Conservation (phyloP, 2,113 vertebrate species). For the Kobus ellipsiprymnus region DNA sequence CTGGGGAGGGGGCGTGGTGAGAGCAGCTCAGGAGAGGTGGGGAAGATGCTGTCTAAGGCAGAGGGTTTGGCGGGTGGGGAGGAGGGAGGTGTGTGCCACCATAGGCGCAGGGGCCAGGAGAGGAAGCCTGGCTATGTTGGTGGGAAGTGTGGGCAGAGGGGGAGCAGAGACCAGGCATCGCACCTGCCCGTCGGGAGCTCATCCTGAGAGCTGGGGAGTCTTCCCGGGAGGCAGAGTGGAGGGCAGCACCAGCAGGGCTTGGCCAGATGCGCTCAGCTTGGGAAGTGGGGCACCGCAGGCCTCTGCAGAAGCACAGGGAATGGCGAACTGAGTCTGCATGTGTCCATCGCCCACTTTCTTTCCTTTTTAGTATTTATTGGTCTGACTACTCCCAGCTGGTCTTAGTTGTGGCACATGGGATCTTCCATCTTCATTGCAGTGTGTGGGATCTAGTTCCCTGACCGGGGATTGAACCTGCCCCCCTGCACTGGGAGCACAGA, state of each 20-base stretch:
- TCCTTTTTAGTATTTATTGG: background rate
- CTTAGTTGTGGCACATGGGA: background rate
- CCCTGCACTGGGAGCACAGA: background rate
- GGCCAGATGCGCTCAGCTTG: rapidly evolving
- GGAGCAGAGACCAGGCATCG: rapidly evolving
- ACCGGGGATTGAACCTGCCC: background rate
- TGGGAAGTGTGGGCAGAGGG: background rate
- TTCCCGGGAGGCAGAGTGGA: rapidly evolving
- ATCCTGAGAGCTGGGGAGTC: background rate
- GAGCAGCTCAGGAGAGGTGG: rapidly evolving
- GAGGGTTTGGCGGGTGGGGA: background rate
- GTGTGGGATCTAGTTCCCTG: background rate
- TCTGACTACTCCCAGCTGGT: background rate
- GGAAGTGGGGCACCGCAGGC: background rate
- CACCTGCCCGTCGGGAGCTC: background rate
- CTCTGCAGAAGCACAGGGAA: rapidly evolving
- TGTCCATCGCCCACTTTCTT: background rate
- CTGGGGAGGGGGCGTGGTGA: rapidly evolving
- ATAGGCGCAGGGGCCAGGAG: rapidly evolving
- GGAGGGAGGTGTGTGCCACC: background rate
- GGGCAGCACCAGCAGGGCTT: background rate
- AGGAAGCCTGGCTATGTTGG: background rate
- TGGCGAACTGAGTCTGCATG: rapidly evolving
- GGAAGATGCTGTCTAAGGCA: rapidly evolving
- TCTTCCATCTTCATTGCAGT: background rate